Evolutionary conservation across 2,888 invertebrate genomes (phyloP).

Genomic region (Chaetogeoica ovagalla): DNA sequence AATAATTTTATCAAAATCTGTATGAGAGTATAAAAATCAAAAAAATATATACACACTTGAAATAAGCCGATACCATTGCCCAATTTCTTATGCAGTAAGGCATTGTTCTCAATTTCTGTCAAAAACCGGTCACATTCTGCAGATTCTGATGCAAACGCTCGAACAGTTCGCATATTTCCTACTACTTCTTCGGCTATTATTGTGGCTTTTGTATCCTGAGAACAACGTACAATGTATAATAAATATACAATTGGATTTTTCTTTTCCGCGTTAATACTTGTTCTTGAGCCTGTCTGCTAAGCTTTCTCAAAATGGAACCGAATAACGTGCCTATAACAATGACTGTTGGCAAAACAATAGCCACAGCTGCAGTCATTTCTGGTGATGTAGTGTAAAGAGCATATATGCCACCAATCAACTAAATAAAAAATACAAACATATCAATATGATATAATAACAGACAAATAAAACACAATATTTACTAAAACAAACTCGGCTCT

Average conservation of each 20-base stretch:
- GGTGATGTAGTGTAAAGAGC: slow-evolving; percentile 87
- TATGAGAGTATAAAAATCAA: not conserved
- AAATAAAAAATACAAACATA: slow-evolving; percentile 49
- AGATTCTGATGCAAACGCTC: slow-evolving; percentile 91
- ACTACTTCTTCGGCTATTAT: slow-evolving; percentile 91
- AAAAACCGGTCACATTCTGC: slow-evolving; percentile 75
- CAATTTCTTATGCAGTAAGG: slow-evolving; percentile 73
- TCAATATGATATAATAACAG: not conserved
- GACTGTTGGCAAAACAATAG: slow-evolving; percentile 83
- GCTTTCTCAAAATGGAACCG: slow-evolving; percentile 74
- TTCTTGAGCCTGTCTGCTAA: slow-evolving; percentile 79
- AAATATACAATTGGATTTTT: not conserved
- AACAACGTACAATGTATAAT: slow-evolving; percentile 13
- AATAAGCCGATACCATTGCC: slow-evolving; percentile 91
- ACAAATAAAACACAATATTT: not conserved
- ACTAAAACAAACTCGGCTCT: slow-evolving; percentile 11
- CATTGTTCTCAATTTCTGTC: slow-evolving; percentile 74
- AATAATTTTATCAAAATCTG: not conserved
- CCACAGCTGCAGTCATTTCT: slow-evolving; percentile 80
- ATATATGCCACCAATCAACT: slow-evolving; percentile 72
- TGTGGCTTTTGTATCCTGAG: slow-evolving; percentile 79
- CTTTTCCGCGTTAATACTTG: slow-evolving; percentile 66
- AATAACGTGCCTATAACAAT: slow-evolving; percentile 82
- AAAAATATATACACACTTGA: slow-evolving; percentile 60
- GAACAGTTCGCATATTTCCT: slow-evolving; percentile 88